Conservation (phyloP, 2,797 vertebrate genomes). For the Hydrophis major region DNA sequence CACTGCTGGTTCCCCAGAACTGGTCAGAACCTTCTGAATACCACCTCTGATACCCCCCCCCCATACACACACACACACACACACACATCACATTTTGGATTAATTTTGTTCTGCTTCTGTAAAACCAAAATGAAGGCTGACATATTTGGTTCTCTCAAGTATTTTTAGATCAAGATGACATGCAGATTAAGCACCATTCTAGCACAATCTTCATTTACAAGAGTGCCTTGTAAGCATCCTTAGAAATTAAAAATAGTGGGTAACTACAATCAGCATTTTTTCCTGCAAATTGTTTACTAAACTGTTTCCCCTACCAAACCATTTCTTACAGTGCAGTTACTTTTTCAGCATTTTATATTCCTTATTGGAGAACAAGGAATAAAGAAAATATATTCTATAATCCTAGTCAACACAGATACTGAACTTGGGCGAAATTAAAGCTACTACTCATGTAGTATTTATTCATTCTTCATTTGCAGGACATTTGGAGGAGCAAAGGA, state of each 20-base stretch:
- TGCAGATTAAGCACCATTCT: background rate
- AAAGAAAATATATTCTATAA: background rate
- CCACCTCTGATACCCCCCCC: too few species aligned
- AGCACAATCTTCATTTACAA: background rate
- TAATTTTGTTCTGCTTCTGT: background rate
- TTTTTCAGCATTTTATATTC: background rate
- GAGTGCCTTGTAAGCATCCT: background rate
- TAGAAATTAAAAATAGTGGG: background rate
- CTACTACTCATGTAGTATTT: background rate
- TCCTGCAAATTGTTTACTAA: background rate
- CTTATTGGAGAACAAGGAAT: background rate
- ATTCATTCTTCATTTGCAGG: background rate
- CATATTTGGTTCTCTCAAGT: background rate
- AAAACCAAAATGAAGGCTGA: background rate
- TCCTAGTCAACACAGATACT: background rate
- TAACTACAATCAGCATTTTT: background rate
- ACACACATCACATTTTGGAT: background rate
- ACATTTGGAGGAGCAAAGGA: background rate
- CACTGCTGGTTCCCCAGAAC: too few species aligned
- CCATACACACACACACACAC: background rate
- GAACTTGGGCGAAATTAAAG: background rate
- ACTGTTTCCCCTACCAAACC: background rate
- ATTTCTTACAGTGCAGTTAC: background rate
- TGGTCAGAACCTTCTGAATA: too few species aligned
- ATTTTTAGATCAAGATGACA: background rate